Base-by-base conservation (phyloP, 2,888 invertebrate genomes). In the Pegoplata infirma region DNA sequence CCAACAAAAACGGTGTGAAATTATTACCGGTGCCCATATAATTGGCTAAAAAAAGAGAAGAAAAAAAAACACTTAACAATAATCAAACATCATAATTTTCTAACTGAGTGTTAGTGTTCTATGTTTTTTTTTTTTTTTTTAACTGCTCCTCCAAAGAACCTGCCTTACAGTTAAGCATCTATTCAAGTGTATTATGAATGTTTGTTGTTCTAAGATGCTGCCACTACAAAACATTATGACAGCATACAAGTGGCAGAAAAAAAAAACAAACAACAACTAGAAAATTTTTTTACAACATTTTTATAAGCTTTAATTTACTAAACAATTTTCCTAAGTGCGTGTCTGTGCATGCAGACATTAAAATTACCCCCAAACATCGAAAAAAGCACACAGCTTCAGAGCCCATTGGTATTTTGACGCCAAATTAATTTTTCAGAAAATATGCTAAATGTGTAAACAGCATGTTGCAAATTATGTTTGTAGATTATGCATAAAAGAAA, bases 371-470 rank as follows among this genome's bases (percentile, higher is more conserved):
- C 56, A 6, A 36, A 56, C 56, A 36, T 19, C 12, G 19, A 16
- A 25, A n/a, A 4, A 10, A 12, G n/a, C 17, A 17, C n/a, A 40
- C 5, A 7, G 6, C 23, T 14, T 21, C 49, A 6, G 6, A n/a
- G 53, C 12, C 53, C 14, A 16, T 8, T 56, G 56, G 16, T 46
- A 79, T 79, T 74, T 79, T 61, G 66, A 69, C 74, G 78, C 69
- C 78, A 74, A 79, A 71, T 69, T 66, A 53, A 47, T 66, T 49
- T 23, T 16, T 66, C 71, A 55, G 59, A 53, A 51, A 71, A 44
- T 61, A 69, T 79, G 61, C 25, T 64, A 71, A 79, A 74, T 74
- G 66, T 61, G 61, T 61, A 74, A 74, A 61, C 74, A 61, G 40
- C 69, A 49, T 71, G 74, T 61, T 17, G 55, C 32, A 79, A 74